Percentiles rank a stretch among this genome's conserved stretches.
phyloP scores from a whole-genome alignment of 2,113 vertebrate species.

The Spheniscus mendiculus region DNA sequence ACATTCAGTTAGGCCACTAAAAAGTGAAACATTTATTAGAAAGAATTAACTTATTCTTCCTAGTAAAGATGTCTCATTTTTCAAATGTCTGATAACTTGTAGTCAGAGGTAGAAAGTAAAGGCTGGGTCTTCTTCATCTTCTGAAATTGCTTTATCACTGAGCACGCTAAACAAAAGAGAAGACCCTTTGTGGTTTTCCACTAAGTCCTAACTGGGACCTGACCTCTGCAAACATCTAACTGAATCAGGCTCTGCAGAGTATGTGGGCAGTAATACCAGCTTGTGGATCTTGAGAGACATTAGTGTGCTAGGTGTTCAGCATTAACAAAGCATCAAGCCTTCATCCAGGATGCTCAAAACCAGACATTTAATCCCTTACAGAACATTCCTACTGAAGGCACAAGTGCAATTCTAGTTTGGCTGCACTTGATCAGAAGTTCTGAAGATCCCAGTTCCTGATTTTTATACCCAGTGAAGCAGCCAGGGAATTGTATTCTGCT shows the following conservation, averaged over 20 bases:
- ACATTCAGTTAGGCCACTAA: not conserved
- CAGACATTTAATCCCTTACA: not conserved
- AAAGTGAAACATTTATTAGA: not conserved
- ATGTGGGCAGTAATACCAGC: not conserved
- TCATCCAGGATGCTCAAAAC: not conserved
- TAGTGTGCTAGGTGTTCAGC: not conserved
- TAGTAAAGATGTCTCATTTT: not conserved
- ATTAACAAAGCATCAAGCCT: not conserved
- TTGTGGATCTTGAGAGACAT: not conserved
- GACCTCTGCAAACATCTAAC: not conserved
- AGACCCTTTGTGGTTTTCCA: not conserved
- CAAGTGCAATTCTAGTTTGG: not conserved
- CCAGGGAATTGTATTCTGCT: not conserved
- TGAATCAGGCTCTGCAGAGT: not conserved
- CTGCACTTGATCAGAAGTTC: not conserved
- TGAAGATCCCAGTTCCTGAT: not conserved
- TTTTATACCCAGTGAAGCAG: not conserved
- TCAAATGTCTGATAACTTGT: not conserved
- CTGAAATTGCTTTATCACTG: not conserved
- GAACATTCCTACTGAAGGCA: not conserved
- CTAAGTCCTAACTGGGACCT: not conserved
- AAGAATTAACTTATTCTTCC: not conserved
- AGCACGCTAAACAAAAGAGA: not conserved
- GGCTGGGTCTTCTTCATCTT: not conserved
- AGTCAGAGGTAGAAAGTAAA: not conserved